Base-by-base conservation (phyloP, 2,113 vertebrate genomes). In the Laticauda laticaudata region DNA sequence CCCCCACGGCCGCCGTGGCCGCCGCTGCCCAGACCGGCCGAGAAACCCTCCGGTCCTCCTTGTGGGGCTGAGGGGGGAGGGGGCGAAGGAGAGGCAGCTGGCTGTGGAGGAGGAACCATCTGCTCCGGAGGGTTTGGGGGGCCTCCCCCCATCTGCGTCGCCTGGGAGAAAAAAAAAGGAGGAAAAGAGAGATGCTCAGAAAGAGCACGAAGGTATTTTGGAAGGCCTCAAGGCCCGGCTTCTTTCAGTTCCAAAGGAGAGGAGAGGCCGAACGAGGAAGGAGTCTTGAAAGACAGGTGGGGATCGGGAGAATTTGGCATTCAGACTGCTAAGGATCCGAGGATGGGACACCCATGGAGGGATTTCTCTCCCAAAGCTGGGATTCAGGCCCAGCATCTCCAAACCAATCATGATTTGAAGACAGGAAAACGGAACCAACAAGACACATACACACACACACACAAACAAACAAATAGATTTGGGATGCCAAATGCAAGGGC, bases 1-100 rank as follows among this genome's bases (percentile, higher is more conserved):
- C 98, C 98, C 0, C 95, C 96, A 20, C 96, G 95, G 29, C 94
- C 86, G 18, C 96, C 96, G 94, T 69, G 95, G 93, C 94, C 26
- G 95, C 96, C 93, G 11, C 95, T 9, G 95, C 96, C 94, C 29
- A 93, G 88, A 4, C 95, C 5, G 91, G 95, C 5, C 8, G 94
- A 3, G 87, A 90, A 90, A 1, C 90, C 89, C 54, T 95, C 97
- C 1, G 69, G 96, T 75, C 91, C 88, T 57, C 96, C 93, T 92
- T 94, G 81, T 26, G 96, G 91, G 24, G 97, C 5, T 75, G 91
- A 54, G 93, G 88, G 90, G 26, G 39, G 24, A 1, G 96, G 94
- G 0, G 96, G 96, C 0, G 95, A 96, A 0, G 95, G 95, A 0
- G 97, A 92, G 0, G 96, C 94, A 0, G 92, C 88, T 0, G 75